phyloP scores from a whole-genome alignment of 92 coral and sea anemone species.

The Heliopora coerulea region DNA sequence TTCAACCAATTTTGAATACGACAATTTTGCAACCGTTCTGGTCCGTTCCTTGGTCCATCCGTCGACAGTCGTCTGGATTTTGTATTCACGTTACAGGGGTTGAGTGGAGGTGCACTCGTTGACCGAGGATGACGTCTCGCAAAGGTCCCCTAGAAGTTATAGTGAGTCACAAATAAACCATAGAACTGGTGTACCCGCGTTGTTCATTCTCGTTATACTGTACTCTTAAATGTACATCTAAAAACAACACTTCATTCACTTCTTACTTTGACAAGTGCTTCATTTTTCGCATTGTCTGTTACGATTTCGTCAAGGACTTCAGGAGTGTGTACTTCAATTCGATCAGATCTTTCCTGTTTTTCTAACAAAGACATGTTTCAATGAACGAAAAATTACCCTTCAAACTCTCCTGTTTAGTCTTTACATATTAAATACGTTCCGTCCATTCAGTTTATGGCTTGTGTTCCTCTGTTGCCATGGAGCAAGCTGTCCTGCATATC shows the following conservation, averaged over 20 bases:
- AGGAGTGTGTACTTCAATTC: slow-evolving; percentile 94
- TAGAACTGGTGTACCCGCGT: too few relatives aligned
- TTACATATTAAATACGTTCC: not conserved
- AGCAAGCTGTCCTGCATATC: not conserved
- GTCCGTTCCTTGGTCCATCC: not conserved
- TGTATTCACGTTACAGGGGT: too few relatives aligned
- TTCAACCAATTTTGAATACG: slow-evolving; percentile 86
- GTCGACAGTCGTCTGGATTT: slow-evolving; percentile 1
- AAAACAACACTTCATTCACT: not conserved
- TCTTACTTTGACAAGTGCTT: slow-evolving; percentile 7
- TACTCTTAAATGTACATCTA: too few relatives aligned
- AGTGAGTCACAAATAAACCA: too few relatives aligned
- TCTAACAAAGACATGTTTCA: not conserved
- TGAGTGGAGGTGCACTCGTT: slow-evolving; percentile 8
- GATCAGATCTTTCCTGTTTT: slow-evolving; percentile 33
- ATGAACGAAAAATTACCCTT: too few relatives aligned
- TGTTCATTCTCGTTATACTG: too few relatives aligned
- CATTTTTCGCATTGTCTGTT: slow-evolving; percentile 59
- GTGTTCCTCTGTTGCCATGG: not conserved
- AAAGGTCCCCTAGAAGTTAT: too few relatives aligned
- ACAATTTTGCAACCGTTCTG: not conserved
- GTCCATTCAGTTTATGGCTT: not conserved
- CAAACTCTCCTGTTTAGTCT: too few relatives aligned
- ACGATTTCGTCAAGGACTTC: slow-evolving; percentile 73
- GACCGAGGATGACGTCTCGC: not conserved